Base-by-base conservation (phyloP, 2,797 vertebrate genomes). In the Neopelma chrysocephalum region DNA sequence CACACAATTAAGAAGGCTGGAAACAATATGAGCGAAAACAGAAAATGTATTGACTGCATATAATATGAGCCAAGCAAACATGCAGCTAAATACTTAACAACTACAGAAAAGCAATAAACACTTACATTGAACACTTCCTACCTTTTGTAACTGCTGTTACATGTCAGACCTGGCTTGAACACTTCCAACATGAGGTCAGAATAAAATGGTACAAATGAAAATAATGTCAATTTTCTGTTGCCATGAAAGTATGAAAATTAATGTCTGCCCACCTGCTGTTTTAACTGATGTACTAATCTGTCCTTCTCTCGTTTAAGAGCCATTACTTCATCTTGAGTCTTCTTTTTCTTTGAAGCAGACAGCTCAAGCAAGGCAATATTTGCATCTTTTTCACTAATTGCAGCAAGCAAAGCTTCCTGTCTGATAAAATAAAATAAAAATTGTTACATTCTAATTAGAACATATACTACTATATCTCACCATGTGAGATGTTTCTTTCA, bases 331-430 rank as follows among this genome's bases (percentile, higher is more conserved):
- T 99, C 99, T 96, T 99, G 99, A 18, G 99, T 99, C 98, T 99
- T 99, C 98, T 99, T 99, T 97, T 99, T 99, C 96, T 99, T 99
- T 93, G 99, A 99, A 92, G 99, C 98, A 75, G 99, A 99, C 87
- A 99, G 98, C 94, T 99, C 99, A 96, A 99, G 98, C 97, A 99
- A 98, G 89, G 99, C 99, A 90, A 99, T 99, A 96, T 99, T 99
- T 91, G 99, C 99, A 90, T 99, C 99, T 97, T 99, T 99, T 98
- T 99, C 99, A 97, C 99, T 99, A 98, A 99, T 99, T 91, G 99
- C 99, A 57, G 99, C 99, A 93, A 99, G 98, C 51, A 99, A 97
- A 57, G 99, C 99, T 98, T 99, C 99, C 98, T 99, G 99, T 98
- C 99, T 99, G 98, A 92, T 96, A 78, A 97, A 96, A 92, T 62